Percentiles rank a stretch among this genome's conserved stretches.
phyloP scores from a whole-genome alignment of 2,888 invertebrate genomes.

The Aradus depressus region DNA sequence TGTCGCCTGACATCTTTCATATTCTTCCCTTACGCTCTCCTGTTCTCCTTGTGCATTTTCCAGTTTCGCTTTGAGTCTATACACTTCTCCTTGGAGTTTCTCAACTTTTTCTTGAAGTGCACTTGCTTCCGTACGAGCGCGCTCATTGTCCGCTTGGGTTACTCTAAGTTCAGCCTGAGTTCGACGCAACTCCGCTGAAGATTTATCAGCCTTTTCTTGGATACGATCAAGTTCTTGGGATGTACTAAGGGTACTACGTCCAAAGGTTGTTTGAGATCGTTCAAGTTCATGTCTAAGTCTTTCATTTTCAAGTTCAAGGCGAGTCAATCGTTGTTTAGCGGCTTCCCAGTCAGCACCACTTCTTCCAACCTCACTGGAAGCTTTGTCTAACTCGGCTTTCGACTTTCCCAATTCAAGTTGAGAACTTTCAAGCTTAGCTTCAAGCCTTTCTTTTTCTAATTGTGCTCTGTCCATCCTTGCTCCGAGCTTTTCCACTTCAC shows the following conservation, averaged over 20 bases:
- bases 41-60: constrained; percentile 93
- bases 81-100: constrained; percentile 89
- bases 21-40: constrained; percentile 82
- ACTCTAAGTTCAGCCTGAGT: constrained; percentile 84
- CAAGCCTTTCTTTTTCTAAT: constrained; percentile 80
- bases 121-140: constrained; percentile 70
- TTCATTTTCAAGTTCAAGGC: constrained; percentile 83
- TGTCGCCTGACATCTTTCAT: constrained; percentile 73
- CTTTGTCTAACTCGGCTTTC: constrained; percentile 86
- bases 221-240: constrained; percentile 72
- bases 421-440: constrained; percentile 81
- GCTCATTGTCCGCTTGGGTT: constrained; percentile 81
- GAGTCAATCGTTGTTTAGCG: constrained; percentile 67
- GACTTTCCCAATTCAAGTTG: constrained; percentile 89
- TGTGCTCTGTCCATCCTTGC: constrained; percentile 79
- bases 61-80: constrained; percentile 81
- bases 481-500: constrained; percentile 80
- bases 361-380: constrained; percentile 76
- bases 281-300: constrained; percentile 75
- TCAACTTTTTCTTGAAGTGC: constrained; percentile 84
- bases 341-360: constrained; percentile 84
- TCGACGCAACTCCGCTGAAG: constrained; percentile 68
- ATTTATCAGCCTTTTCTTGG: constrained; percentile 77
- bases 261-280: constrained; percentile 70
- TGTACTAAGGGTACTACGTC: constrained; percentile 67